Evolutionary conservation across 2,113 vertebrate genomes (phyloP).

Genomic region (Hyperopisus bebe): DNA sequence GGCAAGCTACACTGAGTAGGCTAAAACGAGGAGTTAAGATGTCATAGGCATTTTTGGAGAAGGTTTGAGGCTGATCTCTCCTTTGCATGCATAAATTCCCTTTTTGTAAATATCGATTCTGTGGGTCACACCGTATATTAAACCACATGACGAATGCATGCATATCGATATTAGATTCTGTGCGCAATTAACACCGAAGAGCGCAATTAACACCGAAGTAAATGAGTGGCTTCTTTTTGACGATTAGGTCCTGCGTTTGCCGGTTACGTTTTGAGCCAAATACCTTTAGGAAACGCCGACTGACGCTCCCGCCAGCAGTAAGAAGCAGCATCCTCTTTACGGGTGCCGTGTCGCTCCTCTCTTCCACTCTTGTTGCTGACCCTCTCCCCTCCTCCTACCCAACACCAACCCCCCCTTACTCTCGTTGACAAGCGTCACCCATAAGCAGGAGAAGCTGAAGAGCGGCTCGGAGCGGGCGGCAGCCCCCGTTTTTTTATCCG

Average conservation of each 20-base stretch:
- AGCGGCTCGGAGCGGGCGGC: constrained; percentile 40
- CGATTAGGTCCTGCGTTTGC: neutral
- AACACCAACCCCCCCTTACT: neutral
- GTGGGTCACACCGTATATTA: neutral
- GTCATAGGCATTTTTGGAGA: neutral
- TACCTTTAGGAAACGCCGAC: constrained; percentile 19
- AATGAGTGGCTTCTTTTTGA: neutral
- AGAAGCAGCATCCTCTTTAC: constrained; percentile 4
- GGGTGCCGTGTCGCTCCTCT: neutral
- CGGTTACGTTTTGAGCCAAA: neutral
- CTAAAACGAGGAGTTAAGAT: constrained; percentile 16
- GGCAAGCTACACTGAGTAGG: constrained; percentile 53
- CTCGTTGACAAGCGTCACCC: constrained; percentile 17
- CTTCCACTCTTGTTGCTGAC: neutral
- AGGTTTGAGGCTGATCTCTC: neutral
- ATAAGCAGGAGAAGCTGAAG: constrained; percentile 48
- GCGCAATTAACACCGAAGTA: neutral
- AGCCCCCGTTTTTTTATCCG: constrained; percentile 28
- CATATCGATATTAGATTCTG: neutral
- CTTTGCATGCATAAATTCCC: neutral
- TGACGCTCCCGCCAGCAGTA: constrained; percentile 34
- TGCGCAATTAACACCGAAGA: no score
- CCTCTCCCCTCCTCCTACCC: neutral
- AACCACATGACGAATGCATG: neutral
- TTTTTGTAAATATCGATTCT: neutral